phyloP scores from a whole-genome alignment of 2,113 vertebrate genomes.

The Pycnonotus jocosus region DNA sequence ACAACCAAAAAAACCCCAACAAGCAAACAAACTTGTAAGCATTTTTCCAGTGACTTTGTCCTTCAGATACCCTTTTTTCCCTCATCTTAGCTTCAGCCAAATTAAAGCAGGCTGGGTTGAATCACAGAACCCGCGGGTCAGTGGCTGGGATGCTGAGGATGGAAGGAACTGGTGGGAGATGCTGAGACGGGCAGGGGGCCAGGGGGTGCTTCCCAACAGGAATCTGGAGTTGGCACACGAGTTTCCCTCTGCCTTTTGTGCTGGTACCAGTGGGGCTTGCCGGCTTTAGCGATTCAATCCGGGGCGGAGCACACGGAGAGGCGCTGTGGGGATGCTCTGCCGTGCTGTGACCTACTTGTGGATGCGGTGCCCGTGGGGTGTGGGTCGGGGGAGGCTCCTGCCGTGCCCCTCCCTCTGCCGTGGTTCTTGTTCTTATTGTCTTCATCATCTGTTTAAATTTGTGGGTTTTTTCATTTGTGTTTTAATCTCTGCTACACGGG shows the following conservation, averaged over 20 bases:
- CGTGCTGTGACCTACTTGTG: not conserved
- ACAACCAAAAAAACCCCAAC: too few relatives aligned
- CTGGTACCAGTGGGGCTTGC: accelerated
- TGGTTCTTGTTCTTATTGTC: not conserved
- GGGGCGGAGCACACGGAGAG: accelerated
- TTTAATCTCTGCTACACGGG: not conserved
- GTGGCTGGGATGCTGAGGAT: not conserved
- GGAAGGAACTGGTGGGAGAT: not conserved
- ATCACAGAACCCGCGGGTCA: accelerated
- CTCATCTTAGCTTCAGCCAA: not conserved
- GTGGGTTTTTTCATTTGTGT: not conserved
- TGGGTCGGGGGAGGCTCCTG: too few relatives aligned
- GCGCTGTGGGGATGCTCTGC: not conserved
- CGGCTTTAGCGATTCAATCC: accelerated
- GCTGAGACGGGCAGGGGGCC: not conserved
- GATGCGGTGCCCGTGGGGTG: accelerated
- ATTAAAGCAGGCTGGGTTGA: not conserved
- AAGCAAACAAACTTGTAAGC: not conserved
- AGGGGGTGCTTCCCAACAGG: not conserved
- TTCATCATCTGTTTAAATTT: not conserved
- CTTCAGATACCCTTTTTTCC: not conserved
- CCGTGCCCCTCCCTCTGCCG: accelerated
- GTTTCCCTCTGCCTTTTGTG: not conserved
- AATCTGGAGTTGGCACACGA: accelerated
- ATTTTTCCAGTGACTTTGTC: not conserved